Evolutionary conservation across 2,113 vertebrate genomes (phyloP).

Genomic region (Neofelis nebulosa): DNA sequence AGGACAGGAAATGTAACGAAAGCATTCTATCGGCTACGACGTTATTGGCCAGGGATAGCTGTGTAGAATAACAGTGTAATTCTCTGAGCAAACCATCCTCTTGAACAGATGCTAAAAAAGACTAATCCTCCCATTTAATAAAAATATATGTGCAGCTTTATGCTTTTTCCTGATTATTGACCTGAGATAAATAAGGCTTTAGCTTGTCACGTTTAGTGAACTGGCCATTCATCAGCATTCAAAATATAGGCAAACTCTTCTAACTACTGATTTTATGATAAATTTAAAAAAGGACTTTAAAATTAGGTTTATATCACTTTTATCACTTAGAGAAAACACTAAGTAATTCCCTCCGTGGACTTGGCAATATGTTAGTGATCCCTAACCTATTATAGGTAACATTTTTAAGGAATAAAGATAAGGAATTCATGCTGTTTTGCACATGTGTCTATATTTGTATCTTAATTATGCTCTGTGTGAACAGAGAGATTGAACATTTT

Average conservation of each 20-base stretch:
- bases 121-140: background rate
- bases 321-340: background rate
- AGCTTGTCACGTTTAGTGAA: background rate
- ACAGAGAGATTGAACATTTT: background rate
- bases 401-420: background rate
- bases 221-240: background rate
- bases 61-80: background rate
- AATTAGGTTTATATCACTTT: background rate
- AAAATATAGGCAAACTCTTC: background rate
- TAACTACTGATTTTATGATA: background rate
- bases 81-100: background rate
- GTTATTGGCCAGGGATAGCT: background rate
- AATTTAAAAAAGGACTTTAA: background rate
- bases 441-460: background rate
- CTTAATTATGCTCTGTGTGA: background rate
- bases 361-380: background rate
- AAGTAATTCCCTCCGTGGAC: background rate
- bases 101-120: background rate
- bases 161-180: background rate
- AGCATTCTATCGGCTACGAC: background rate
- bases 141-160: background rate
- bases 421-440: background rate
- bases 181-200: background rate
- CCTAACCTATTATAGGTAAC: background rate
- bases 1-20: background rate